A percentile compares a stretch with the other conserved stretches of the same genome.
Conservation (phyloP, 2,797 vertebrate genomes). For the Acropternis orthonyx region DNA sequence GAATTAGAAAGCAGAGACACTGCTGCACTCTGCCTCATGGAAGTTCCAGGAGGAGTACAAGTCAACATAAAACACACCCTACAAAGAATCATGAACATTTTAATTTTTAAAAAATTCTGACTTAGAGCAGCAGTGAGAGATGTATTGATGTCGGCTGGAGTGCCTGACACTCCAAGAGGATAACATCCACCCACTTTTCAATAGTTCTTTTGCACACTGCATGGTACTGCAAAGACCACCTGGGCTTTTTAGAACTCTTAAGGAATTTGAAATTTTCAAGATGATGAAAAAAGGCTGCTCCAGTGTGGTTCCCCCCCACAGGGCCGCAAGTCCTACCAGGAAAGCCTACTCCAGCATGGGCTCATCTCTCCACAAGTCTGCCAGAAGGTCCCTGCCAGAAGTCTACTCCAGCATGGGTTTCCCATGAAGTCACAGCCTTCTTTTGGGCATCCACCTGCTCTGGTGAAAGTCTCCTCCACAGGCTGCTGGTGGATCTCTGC, state of each 20-base stretch:
- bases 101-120: neutral
- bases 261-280: rapidly evolving
- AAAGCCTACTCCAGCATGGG: neutral
- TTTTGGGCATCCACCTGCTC: neutral
- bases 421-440: neutral
- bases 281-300: neutral
- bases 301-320: rapidly evolving
- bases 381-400: neutral
- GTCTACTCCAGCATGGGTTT: neutral
- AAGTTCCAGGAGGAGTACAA: neutral
- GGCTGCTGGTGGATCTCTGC: neutral
- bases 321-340: neutral
- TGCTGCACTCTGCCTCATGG: rapidly evolving
- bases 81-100: neutral
- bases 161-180: neutral
- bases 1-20: neutral
- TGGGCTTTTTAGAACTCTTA: neutral
- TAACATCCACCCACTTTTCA: neutral
- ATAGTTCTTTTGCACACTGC: neutral
- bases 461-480: neutral
- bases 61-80: neutral
- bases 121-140: neutral
- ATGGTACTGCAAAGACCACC: rapidly evolving
- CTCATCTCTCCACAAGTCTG: neutral
- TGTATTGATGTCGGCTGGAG: neutral